These are phyloP conservation scores for Labrus mixtus DNA, from an alignment of 2,113 vertebrate genomes.

Conservation along the genomic window DNA sequence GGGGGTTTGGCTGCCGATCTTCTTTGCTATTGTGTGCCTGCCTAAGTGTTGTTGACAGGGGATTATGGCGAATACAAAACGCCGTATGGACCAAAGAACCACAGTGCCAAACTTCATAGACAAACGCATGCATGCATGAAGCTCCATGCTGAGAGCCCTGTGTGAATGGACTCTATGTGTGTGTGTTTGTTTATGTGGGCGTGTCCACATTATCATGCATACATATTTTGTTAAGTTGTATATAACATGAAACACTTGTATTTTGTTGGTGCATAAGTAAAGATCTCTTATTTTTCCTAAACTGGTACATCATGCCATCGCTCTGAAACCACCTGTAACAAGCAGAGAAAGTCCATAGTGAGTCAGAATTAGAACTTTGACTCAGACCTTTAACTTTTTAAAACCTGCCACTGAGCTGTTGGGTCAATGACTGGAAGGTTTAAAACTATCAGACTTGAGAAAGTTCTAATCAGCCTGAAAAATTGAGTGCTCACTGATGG, in stretches of 20 bases:
- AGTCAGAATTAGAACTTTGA: background rate
- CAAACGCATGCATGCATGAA: slow-evolving; percentile 68
- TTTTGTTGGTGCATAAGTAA: background rate
- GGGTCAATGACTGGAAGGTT: too few species aligned
- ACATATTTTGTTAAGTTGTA: slow-evolving; percentile 20
- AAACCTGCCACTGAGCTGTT: background rate
- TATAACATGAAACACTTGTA: slow-evolving; percentile 2
- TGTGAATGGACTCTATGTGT: slow-evolving; percentile 37
- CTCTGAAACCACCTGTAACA: slow-evolving; percentile 51
- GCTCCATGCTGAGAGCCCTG: slow-evolving; percentile 63
- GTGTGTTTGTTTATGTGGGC: background rate
- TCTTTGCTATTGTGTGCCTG: slow-evolving; percentile 79
- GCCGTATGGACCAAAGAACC: slow-evolving; percentile 76
- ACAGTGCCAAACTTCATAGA: slow-evolving; percentile 80
- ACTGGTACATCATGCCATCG: background rate
- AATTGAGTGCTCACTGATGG: background rate
- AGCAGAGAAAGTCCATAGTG: background rate
- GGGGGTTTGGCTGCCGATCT: slow-evolving; percentile 76
- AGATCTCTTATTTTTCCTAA: background rate
- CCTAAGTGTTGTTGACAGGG: slow-evolving; percentile 82
- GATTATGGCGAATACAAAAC: slow-evolving; percentile 82
- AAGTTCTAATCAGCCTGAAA: background rate
- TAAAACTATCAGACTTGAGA: too few species aligned
- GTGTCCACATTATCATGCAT: background rate
- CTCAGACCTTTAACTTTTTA: background rate